Evolutionary conservation across 1,140 invertebrate species (phyloP).

Genomic region (Drosophila arawakana): DNA sequence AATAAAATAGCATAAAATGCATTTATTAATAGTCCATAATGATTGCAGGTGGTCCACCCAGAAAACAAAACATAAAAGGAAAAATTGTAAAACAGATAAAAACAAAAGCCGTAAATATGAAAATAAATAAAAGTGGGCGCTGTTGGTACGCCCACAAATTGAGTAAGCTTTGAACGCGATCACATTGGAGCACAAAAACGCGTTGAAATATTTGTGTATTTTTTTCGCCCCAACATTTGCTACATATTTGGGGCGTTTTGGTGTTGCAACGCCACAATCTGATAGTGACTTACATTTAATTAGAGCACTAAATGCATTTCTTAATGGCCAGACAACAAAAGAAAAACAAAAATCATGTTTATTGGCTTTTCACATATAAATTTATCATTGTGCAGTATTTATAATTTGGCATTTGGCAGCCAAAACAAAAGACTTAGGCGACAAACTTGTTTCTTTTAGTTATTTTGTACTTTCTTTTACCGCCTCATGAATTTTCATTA

Average conservation of each 20-base stretch:
- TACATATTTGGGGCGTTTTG: constrained; percentile 48
- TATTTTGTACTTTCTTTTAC: not conserved
- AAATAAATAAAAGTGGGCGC: constrained; percentile 39
- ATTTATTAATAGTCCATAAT: constrained; percentile 70
- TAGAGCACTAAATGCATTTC: constrained; percentile 65
- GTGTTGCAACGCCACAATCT: constrained; percentile 61
- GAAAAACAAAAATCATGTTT: constrained; percentile 24
- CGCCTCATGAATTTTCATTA: constrained; percentile 36
- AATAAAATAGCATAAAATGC: constrained; percentile 61
- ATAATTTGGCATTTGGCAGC: constrained; percentile 46
- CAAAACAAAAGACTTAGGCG: constrained; percentile 78
- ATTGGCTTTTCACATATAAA: constrained; percentile 70
- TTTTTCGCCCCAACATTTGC: constrained; percentile 6
- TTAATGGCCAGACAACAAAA: constrained; percentile 20
- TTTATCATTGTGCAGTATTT: constrained; percentile 69
- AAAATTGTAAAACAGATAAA: constrained; percentile 19
- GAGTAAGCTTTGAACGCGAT: constrained; percentile 45
- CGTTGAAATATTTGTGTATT: constrained; percentile 57
- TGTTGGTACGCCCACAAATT: constrained; percentile 66
- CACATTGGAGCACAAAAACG: constrained; percentile 47
- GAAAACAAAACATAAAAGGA: constrained; percentile 1
- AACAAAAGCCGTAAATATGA: constrained; percentile 18
- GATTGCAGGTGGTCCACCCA: constrained; percentile 69
- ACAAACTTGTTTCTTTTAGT: constrained; percentile 71
- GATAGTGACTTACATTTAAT: constrained; percentile 75